Percentiles rank a stretch among this genome's conserved stretches.
These are phyloP conservation scores for Bombus pascuorum DNA, from an alignment of 1,140 invertebrate species.

Conservation along the genomic window DNA sequence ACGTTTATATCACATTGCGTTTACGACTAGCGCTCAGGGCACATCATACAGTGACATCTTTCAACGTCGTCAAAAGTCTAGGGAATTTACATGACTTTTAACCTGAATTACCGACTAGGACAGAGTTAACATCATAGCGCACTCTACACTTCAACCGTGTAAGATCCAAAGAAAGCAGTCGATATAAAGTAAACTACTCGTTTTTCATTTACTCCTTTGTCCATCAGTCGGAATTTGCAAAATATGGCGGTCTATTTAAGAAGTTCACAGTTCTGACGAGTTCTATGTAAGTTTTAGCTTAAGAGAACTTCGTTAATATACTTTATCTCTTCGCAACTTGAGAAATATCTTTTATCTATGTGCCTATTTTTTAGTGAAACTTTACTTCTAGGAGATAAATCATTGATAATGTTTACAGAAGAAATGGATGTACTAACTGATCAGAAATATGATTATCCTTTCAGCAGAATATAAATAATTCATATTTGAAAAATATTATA, in stretches of 20 bases:
- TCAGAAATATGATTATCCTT: background rate
- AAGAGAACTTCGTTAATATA: too few relatives aligned
- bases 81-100: conserved; percentile 21
- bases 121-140: conserved; percentile 14
- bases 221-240: background rate
- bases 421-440: too few relatives aligned
- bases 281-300: too few relatives aligned
- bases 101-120: conserved; percentile 40
- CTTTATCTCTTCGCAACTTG: background rate
- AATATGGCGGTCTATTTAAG: background rate
- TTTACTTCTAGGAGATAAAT: background rate
- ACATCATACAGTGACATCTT: background rate
- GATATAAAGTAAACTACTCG: background rate
- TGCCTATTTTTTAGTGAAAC: background rate
- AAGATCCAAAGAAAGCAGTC: conserved; percentile 1
- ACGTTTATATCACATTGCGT: background rate
- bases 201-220: background rate
- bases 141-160: conserved; percentile 11
- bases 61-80: background rate
- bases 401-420: background rate
- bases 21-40: background rate
- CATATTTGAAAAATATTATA: background rate
- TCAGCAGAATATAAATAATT: background rate
- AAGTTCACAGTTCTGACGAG: background rate
- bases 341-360: too few relatives aligned